Conservation (phyloP, 2,113 vertebrate genomes). For the Regulus satrapa region DNA sequence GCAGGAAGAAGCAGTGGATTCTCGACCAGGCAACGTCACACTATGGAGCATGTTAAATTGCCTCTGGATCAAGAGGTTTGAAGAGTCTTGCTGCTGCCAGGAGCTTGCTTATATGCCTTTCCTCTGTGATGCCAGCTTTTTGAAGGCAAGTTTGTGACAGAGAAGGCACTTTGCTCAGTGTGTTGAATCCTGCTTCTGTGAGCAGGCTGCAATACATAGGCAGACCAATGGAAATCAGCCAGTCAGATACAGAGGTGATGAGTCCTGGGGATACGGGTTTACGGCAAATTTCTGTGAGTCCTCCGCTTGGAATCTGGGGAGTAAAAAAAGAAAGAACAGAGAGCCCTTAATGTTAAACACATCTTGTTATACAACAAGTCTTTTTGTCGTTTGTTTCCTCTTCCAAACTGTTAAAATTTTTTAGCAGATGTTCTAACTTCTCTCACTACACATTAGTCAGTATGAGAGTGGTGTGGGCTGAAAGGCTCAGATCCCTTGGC, state of each 20-base stretch:
- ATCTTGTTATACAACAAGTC: not conserved
- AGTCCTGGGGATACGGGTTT: conserved; percentile 82
- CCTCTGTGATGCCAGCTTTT: conserved; percentile 87
- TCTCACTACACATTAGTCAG: not conserved
- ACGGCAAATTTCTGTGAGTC: conserved; percentile 89
- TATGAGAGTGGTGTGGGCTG: not conserved
- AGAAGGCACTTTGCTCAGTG: conserved; percentile 82
- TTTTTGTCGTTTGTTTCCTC: not conserved
- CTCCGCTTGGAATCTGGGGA: conserved; percentile 90
- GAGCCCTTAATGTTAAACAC: not conserved
- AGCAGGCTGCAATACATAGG: conserved; percentile 86
- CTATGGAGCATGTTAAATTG: conserved; percentile 55
- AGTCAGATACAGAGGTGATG: conserved; percentile 82
- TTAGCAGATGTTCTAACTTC: not conserved
- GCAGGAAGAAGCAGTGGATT: conserved; percentile 62
- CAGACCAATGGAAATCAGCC: conserved; percentile 91
- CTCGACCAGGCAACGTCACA: not conserved
- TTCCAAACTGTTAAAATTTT: not conserved
- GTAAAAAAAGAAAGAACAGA: not conserved
- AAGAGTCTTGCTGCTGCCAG: conserved; percentile 83
- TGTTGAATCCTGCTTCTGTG: conserved; percentile 79
- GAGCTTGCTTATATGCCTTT: conserved; percentile 85
- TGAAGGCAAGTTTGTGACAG: conserved; percentile 83
- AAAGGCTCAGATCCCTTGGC: not conserved
- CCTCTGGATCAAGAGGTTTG: conserved; percentile 66